Evolutionary conservation across 2,888 invertebrate species (phyloP).

Genomic region (Zaprionus lineosus): DNA sequence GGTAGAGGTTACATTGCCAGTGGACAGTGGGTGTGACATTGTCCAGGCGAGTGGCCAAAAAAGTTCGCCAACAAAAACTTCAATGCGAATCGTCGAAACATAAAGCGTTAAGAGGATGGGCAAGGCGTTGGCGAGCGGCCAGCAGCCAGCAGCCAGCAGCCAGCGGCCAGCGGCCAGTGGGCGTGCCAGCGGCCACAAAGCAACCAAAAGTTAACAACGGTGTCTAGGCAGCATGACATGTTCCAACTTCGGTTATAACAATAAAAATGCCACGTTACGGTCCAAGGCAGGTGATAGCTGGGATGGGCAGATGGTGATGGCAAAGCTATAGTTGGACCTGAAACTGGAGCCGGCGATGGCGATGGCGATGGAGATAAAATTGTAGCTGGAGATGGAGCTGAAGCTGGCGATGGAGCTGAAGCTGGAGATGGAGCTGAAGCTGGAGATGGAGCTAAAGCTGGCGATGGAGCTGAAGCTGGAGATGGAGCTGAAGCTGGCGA

Average conservation of each 20-base stretch:
- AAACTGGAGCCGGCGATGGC: neutral
- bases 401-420: too few species aligned
- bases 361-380: too few species aligned
- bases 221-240: conserved; percentile 65
- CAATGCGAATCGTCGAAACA: conserved; percentile 14
- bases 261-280: conserved; percentile 71
- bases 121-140: conserved; percentile 1
- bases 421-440: conserved; percentile 1
- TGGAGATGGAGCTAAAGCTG: neutral
- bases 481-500: too few species aligned
- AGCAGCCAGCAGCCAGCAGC: neutral
- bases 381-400: too few species aligned
- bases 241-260: conserved; percentile 58
- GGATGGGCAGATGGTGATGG: neutral
- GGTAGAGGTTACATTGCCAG: neutral
- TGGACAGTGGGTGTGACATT: neutral
- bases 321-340: neutral
- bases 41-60: conserved; percentile 1
- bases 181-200: conserved; percentile 36
- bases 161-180: neutral
- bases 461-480: too few species aligned
- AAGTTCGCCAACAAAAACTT: conserved; percentile 12
- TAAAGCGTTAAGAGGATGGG: neutral
- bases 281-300: conserved; percentile 19
- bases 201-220: conserved; percentile 63